Evolutionary conservation across 2,797 vertebrate genomes (phyloP).

Genomic region (Manis crassicaudata): DNA sequence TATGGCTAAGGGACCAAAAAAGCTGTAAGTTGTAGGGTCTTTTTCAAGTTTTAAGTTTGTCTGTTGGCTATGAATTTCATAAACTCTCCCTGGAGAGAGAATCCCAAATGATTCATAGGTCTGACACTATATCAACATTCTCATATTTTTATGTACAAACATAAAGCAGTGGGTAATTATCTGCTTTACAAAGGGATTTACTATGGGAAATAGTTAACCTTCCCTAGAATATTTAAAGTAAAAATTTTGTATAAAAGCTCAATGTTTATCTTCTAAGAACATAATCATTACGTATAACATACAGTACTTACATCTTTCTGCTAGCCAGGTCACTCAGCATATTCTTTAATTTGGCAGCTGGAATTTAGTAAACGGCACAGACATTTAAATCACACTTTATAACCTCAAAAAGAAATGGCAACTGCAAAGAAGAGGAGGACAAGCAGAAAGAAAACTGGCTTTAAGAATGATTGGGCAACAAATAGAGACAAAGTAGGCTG

Average conservation of each 20-base stretch:
- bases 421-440: not conserved
- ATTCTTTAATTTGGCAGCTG: slow-evolving; percentile 10
- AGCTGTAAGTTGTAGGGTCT: not conserved
- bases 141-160: not conserved
- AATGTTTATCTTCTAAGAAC: not conserved
- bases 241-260: slow-evolving; percentile 6
- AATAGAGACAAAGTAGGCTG: not conserved
- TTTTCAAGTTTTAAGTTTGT: slow-evolving; percentile 2
- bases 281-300: not conserved
- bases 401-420: not conserved
- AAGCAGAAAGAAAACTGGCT: not conserved
- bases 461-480: not conserved
- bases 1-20: not conserved
- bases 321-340: not conserved
- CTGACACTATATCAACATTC: not conserved
- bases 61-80: not conserved
- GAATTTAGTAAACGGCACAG: not conserved
- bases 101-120: not conserved
- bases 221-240: not conserved
- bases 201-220: not conserved
- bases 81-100: not conserved
- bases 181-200: not conserved
- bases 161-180: not conserved
- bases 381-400: not conserved
- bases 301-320: not conserved